A percentile compares a stretch with the other conserved stretches of the same genome.
Evolutionary conservation across 92 coral and sea anemone species (phyloP).

Genomic region (Epizoanthus illoricatus): DNA sequence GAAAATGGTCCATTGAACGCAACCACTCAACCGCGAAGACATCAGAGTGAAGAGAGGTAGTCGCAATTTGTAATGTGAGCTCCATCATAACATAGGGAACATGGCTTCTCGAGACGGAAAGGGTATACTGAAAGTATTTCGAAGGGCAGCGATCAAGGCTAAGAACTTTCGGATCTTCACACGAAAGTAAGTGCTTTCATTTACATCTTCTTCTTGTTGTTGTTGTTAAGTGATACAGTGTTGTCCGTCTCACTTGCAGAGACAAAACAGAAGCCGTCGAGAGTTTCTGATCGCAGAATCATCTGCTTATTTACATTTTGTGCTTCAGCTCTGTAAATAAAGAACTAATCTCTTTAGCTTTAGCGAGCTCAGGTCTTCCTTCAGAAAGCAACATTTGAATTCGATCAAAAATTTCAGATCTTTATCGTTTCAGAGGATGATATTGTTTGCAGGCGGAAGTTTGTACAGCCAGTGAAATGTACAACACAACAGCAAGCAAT

Average conservation of each 20-base stretch:
- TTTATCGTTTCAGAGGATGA: neutral
- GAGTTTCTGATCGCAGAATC: neutral
- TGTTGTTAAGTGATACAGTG: neutral
- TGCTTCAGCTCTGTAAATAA: constrained; percentile 29
- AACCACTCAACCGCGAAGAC: constrained; percentile 19
- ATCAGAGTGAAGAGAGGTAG: neutral
- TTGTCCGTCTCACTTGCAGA: neutral
- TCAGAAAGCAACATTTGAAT: neutral
- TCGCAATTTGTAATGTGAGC: neutral
- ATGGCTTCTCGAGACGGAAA: constrained; percentile 62
- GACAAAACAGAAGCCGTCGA: neutral
- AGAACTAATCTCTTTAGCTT: constrained; percentile 2
- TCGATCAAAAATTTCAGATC: constrained; percentile 10
- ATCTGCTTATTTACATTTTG: neutral
- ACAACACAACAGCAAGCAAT: neutral
- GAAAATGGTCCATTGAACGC: constrained; percentile 8
- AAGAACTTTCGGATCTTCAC: constrained; percentile 87
- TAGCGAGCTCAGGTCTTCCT: neutral
- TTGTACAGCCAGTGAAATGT: neutral
- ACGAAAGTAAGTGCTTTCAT: constrained; percentile 53
- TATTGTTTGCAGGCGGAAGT: neutral
- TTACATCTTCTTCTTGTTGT: neutral
- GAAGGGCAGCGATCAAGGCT: constrained; percentile 82
- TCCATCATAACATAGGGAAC: constrained; percentile 1
- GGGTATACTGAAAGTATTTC: constrained; percentile 60